A percentile compares a stretch with the other conserved stretches of the same genome.
Evolutionary conservation across 2,113 vertebrate species (phyloP).

Genomic region (Pygoscelis adeliae): DNA sequence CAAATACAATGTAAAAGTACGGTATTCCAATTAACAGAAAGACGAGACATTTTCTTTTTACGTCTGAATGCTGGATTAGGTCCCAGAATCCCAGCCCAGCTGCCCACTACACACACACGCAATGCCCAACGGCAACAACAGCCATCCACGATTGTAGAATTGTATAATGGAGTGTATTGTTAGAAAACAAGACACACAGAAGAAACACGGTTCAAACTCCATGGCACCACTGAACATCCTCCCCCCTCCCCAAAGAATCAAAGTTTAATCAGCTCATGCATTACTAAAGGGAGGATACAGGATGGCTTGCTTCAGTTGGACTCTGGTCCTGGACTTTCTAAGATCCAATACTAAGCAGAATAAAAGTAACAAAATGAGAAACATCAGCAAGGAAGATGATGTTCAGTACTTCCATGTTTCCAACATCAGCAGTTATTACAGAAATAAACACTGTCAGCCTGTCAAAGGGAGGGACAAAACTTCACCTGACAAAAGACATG

Average conservation of each 20-base stretch:
- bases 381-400: background rate
- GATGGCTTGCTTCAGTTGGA: background rate
- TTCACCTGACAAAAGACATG: background rate
- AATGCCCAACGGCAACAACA: background rate
- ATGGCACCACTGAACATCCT: background rate
- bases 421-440: background rate
- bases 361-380: background rate
- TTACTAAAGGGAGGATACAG: background rate
- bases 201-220: background rate
- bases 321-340: background rate
- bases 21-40: conserved; percentile 12
- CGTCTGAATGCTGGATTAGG: background rate
- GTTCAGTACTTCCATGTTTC: background rate
- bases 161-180: background rate
- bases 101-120: background rate
- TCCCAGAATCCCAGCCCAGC: conserved; percentile 26
- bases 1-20: background rate
- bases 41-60: background rate
- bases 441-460: background rate
- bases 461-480: background rate
- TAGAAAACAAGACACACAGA: background rate
- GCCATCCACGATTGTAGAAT: fast-evolving
- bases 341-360: background rate
- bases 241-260: background rate
- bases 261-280: conserved; percentile 48